These are phyloP conservation scores for Stictocephala bisonia DNA, from an alignment of 2,888 invertebrate species.

Conservation along the genomic window DNA sequence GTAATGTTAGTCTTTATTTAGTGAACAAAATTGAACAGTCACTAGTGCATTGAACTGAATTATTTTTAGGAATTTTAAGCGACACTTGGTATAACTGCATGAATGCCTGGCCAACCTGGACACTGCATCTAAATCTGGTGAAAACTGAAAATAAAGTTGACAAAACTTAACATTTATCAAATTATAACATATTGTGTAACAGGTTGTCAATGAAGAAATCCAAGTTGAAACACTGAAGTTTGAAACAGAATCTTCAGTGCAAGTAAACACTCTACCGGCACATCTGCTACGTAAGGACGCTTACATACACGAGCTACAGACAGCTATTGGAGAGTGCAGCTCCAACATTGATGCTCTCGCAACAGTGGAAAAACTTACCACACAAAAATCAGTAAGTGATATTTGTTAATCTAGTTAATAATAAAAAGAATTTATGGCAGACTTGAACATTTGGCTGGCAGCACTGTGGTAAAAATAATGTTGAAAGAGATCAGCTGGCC, in stretches of 20 bases:
- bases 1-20: too few relatives aligned
- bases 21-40: too few relatives aligned
- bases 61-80: too few relatives aligned
- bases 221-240: constrained; percentile 81
- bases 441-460: too few relatives aligned
- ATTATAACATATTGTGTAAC: constrained; percentile 17
- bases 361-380: constrained; percentile 55
- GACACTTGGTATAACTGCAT: too few relatives aligned
- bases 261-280: constrained; percentile 80
- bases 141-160: too few relatives aligned
- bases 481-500: too few relatives aligned
- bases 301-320: constrained; percentile 79
- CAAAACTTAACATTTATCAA: background rate
- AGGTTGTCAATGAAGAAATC: constrained; percentile 66
- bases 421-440: too few relatives aligned
- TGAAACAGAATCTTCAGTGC: constrained; percentile 81
- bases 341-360: constrained; percentile 75
- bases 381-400: constrained; percentile 56
- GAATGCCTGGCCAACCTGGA: too few relatives aligned
- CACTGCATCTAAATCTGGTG: too few relatives aligned
- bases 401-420: constrained; percentile 66
- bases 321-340: constrained; percentile 79
- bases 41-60: too few relatives aligned
- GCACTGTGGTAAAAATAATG: too few relatives aligned
- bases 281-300: constrained; percentile 73